Base-by-base conservation (phyloP, 30 jellyfish, hydroid and myxozoan species). In the Aurelia sp. region DNA sequence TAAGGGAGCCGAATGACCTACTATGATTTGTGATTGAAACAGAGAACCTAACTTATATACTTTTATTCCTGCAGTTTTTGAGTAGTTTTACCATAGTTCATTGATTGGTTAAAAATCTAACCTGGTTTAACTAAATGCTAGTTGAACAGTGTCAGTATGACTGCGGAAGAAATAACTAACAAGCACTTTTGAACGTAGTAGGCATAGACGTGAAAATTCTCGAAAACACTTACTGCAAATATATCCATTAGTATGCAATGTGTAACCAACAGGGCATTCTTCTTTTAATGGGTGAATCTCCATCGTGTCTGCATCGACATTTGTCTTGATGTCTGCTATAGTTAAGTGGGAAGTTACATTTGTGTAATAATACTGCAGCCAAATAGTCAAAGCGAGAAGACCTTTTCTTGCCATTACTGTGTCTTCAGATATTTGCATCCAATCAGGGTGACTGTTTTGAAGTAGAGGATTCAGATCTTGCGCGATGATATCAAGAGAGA, bases 371-470 rank as follows among this genome's bases (percentile, higher is more conserved):
- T 59, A 44, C 15, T 88, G 82, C 88, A 88, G 20, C 89, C 89
- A 82, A 11, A 88, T 18, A 5, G 96, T 83, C 19, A 73, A 48
- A 19, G 51, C 72, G 1, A 88, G 87, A 15, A 88, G 79, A 50
- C 89, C 89, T 63, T 79, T 82, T 55, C 96, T 60, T 27, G 89
- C 91, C 88, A 76, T 72, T 31, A 79, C 89, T 18, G 80, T 33
- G 18, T 77, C 88, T 50, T 78, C 86, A 12, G 96, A 79, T 20
- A 88, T 67, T 18, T 73, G 22, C 19, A 78, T 82, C 96, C 96
- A 88, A 73, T 79, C 85, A 8, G 71, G 52, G 52, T 19, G 15
- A 41, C n/a, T 13, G 11, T 13, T 51, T 52, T 52, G 64, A 8
- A 88, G 84, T 3, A 68, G 22, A 4, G 68, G 17, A 63, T 74